Base-by-base conservation (phyloP, 2,113 vertebrate species). In the Callionymus lyra region DNA sequence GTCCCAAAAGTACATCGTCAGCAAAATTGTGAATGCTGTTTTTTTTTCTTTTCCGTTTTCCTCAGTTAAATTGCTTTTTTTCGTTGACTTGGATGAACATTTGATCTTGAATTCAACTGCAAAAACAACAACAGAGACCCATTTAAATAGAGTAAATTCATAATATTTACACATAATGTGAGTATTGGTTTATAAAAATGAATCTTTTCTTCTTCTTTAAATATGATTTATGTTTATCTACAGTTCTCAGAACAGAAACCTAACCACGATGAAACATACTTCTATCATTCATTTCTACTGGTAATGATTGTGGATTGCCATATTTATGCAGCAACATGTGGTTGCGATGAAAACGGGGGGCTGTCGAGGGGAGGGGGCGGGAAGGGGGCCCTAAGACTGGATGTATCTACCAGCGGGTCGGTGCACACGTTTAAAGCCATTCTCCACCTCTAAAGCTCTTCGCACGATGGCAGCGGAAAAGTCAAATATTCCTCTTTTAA, bases 151-250 rank as follows among this genome's bases (percentile, higher is more conserved):
- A 83, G 77, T 81, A 73, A 76, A 80, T 84, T 64, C 75, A 60
- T 82, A 76, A 72, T 82, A 85, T 85, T 82, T 85, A 86, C 81
- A 85, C 72, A 70, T 82, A 80, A 77, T 69, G 81, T 76, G 70
- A 79, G 64, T 82, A 86, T 60, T 81, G 73, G 66, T 70, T 82
- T 81, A 84, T 77, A 86, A 82, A 85, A 83, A 77, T 75, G 74
- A 74, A 71, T 66, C 55, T 56, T 76, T 44, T 76, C 56, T 77
- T 73, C 76, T 82, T 72, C 77, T 81, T 85, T 81, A 65, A 80
- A 76, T 52, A 81, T 84, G 79, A 79, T 83, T 76, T 73, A 79
- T 82, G 74, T 75, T 72, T 82, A 82, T 82, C 81, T 84, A 86
- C 80, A 77, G 52, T 60, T 81, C 76, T 76, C 67, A 63, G 67